Percentiles rank a stretch among this genome's conserved stretches.
These are phyloP conservation scores for Etia nguti DNA, from an alignment of 2,113 vertebrate genomes.

Conservation along the genomic window DNA sequence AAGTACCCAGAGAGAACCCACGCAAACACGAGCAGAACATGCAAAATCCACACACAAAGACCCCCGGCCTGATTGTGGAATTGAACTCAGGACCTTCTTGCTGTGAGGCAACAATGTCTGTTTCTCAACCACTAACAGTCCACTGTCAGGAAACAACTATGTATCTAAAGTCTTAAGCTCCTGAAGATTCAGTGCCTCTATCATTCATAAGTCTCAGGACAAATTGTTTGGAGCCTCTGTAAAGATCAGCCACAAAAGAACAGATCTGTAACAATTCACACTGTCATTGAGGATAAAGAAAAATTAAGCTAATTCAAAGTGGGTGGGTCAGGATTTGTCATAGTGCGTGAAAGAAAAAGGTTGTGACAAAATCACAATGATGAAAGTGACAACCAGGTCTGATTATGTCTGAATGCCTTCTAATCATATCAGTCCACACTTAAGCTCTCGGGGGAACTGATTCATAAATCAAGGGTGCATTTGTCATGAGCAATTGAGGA, in stretches of 20 bases:
- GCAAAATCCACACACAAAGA: neutral
- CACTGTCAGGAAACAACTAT: neutral
- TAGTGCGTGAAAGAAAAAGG: neutral
- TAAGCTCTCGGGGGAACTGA: neutral
- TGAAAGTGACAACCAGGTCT: conserved; percentile 10
- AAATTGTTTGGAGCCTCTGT: neutral
- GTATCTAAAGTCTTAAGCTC: neutral
- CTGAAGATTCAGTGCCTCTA: neutral
- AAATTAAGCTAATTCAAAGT: neutral
- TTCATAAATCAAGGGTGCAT: conserved; percentile 3
- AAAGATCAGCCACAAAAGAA: neutral
- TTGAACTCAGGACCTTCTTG: neutral
- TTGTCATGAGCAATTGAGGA: neutral
- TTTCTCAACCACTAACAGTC: neutral
- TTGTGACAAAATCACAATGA: neutral
- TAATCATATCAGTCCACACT: conserved; percentile 16
- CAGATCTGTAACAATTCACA: neutral
- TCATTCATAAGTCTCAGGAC: neutral
- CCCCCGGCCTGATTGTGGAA: neutral
- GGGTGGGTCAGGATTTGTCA: neutral
- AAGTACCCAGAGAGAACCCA: neutral
- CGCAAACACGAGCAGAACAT: neutral
- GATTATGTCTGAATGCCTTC: conserved; percentile 8
- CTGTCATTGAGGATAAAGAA: neutral
- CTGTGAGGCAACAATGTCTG: neutral